Evolutionary conservation across 1,140 invertebrate genomes (phyloP).

Genomic region (Protaetia brevitarsis): DNA sequence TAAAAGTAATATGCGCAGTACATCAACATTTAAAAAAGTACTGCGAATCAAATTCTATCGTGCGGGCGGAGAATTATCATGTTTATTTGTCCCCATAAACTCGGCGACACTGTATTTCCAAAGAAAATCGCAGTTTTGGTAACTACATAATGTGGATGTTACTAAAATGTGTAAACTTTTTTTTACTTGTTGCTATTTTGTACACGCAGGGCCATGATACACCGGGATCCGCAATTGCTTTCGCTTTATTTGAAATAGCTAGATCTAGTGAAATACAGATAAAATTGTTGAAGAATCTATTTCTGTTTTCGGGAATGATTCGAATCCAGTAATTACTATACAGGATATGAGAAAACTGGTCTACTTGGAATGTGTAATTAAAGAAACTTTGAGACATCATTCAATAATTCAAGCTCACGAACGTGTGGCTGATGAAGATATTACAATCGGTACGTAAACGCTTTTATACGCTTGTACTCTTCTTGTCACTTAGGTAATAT

Average conservation of each 20-base stretch:
- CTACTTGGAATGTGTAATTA: constrained; percentile 63
- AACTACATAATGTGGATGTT: background rate
- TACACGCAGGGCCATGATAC: constrained; percentile 64
- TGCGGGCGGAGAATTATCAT: too few species aligned
- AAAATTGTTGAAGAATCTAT: constrained; percentile 60
- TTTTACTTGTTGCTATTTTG: background rate
- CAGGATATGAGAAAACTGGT: constrained; percentile 60
- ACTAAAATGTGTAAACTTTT: background rate
- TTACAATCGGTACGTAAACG: constrained; percentile 25
- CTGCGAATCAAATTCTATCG: too few species aligned
- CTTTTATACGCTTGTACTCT: too few species aligned
- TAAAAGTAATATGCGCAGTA: too few species aligned
- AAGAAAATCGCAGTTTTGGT: too few species aligned
- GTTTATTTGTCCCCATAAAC: too few species aligned
- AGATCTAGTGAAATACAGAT: constrained; percentile 60
- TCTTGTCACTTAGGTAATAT: too few species aligned
- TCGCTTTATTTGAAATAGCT: constrained; percentile 59
- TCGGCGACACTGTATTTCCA: too few species aligned
- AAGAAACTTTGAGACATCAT: constrained; percentile 60
- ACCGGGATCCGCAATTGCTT: constrained; percentile 59
- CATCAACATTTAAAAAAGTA: too few species aligned
- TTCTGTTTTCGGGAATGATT: constrained; percentile 49
- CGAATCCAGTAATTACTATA: constrained; percentile 36
- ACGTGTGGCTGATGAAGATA: constrained; percentile 53
- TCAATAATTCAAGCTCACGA: constrained; percentile 66